Percentiles rank a stretch among this genome's conserved stretches.
Evolutionary conservation across 2,797 vertebrate genomes (phyloP).

Genomic region (Hephaestus fuliginosus): DNA sequence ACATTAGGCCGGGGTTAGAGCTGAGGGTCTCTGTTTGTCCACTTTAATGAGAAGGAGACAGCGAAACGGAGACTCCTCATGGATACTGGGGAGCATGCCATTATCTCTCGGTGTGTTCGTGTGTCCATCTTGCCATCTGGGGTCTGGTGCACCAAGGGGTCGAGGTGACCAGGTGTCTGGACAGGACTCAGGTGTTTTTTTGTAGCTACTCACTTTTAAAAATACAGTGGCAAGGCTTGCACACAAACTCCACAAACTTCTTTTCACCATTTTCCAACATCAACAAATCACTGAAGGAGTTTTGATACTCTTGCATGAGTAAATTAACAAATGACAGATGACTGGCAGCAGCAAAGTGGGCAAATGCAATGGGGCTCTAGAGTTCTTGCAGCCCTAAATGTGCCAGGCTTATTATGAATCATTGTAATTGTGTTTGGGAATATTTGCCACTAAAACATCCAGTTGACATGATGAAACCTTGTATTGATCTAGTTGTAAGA

Average conservation of each 20-base stretch:
- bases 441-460: not conserved
- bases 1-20: not conserved
- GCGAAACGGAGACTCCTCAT: not conserved
- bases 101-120: slow-evolving; percentile 20
- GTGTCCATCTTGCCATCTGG: slow-evolving; percentile 34
- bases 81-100: not conserved
- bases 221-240: not conserved
- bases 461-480: too few relatives aligned
- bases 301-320: not conserved
- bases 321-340: not conserved
- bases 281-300: not conserved
- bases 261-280: not conserved
- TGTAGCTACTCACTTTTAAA: not conserved
- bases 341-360: not conserved
- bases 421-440: not conserved
- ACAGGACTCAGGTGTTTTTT: slow-evolving; percentile 19
- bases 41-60: slow-evolving; percentile 41
- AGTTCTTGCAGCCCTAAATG: not conserved
- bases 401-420: not conserved
- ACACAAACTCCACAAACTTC: not conserved
- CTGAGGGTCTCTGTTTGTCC: slow-evolving; percentile 17
- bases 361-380: not conserved
- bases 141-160: not conserved
- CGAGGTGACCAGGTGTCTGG: slow-evolving; percentile 26
- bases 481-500: not conserved